Conservation (phyloP, 64 coral and sea anemone species). For the Porites lutea region DNA sequence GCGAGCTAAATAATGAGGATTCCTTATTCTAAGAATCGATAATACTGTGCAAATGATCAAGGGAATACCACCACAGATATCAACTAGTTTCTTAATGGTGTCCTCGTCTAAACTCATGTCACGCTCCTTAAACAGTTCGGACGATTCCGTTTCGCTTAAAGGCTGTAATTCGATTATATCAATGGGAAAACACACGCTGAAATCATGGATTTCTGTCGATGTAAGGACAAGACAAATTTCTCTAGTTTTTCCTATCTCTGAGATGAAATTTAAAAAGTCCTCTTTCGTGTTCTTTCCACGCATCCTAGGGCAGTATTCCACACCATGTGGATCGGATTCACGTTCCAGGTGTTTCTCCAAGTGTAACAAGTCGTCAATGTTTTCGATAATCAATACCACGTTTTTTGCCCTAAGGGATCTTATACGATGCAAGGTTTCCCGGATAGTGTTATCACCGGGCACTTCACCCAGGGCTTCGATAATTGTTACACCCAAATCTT, state of each 20-base stretch:
- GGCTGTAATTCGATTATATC: slow-evolving; percentile 43
- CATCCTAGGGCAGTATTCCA: slow-evolving; percentile 4
- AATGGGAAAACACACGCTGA: neutral
- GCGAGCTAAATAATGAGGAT: neutral
- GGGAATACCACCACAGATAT: slow-evolving; percentile 56
- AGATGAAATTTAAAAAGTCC: neutral
- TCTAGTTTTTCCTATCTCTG: neutral
- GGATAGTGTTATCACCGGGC: neutral
- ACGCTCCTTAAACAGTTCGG: slow-evolving; percentile 10
- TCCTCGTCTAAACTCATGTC: neutral
- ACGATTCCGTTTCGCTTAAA: slow-evolving; percentile 11
- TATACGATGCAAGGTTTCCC: neutral
- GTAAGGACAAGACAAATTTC: slow-evolving; percentile 45
- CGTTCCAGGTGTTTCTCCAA: neutral
- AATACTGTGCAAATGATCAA: slow-evolving; percentile 51
- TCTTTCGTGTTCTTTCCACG: slow-evolving; percentile 10
- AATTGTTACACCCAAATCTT: slow-evolving; percentile 40
- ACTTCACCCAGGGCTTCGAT: slow-evolving; percentile 32
- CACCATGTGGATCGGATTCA: too few relatives aligned
- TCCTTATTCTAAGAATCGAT: slow-evolving; percentile 7
- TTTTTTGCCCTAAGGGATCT: slow-evolving; percentile 1
- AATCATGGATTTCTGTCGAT: slow-evolving; percentile 45
- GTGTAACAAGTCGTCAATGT: slow-evolving; percentile 49
- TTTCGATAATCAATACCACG: slow-evolving; percentile 53
- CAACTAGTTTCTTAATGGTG: slow-evolving; percentile 13